These are phyloP conservation scores for Mizuhopecten yessoensis DNA, from an alignment of 1,140 invertebrate genomes.

Conservation along the genomic window DNA sequence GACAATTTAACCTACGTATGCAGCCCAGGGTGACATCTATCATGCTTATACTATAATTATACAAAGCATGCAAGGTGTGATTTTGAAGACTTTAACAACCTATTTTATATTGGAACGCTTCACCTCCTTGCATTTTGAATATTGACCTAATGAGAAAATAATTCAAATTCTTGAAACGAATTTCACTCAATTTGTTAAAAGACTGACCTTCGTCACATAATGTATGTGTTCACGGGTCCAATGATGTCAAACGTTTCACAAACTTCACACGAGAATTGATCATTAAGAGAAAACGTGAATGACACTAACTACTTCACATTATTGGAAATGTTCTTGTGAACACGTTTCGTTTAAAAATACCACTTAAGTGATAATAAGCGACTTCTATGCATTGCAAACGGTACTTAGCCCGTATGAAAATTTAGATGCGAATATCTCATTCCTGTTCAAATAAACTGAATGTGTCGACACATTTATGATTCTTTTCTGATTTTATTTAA, in stretches of 20 bases:
- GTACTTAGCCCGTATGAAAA: no score
- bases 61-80: background rate
- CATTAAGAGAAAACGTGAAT: background rate
- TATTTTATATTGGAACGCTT: background rate
- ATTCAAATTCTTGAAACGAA: background rate
- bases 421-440: no score
- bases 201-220: background rate
- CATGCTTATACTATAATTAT: background rate
- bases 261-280: background rate
- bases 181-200: background rate
- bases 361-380: no score
- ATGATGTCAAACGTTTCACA: background rate
- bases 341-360: background rate
- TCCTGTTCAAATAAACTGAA: no score
- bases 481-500: no score
- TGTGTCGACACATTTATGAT: no score
- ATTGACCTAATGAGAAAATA: background rate
- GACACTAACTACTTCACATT: background rate
- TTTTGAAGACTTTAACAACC: background rate
- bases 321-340: background rate
- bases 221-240: background rate
- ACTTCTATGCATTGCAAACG: no score
- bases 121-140: background rate
- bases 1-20: background rate
- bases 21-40: background rate